Conservation (phyloP, 2,797 vertebrate species). For the Otolemur crassicaudatus region DNA sequence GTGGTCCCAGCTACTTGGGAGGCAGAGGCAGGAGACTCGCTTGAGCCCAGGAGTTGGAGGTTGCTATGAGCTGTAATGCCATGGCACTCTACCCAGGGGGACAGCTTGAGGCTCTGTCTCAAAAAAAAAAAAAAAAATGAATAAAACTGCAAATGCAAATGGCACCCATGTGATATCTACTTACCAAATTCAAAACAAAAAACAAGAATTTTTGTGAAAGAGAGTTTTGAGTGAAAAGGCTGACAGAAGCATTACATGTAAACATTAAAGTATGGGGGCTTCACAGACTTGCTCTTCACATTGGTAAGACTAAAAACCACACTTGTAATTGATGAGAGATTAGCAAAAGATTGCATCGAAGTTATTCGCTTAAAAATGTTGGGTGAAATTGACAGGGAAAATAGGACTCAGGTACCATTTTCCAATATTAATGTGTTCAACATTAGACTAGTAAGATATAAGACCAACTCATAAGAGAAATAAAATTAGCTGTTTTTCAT, state of each 20-base stretch:
- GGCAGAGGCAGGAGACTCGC: no score
- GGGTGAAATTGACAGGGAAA: neutral
- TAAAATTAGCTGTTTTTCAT: neutral
- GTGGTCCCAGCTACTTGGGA: no score
- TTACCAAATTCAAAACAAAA: constrained; percentile 16
- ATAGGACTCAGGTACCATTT: neutral
- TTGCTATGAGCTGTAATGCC: no score
- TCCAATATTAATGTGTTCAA: neutral
- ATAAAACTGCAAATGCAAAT: neutral
- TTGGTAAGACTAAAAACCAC: neutral
- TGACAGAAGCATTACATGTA: neutral
- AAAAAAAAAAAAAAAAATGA: no score
- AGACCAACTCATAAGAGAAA: neutral
- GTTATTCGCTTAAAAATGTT: neutral
- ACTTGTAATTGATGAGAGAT: neutral
- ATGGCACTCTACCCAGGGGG: no score
- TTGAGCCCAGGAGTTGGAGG: no score
- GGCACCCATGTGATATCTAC: neutral
- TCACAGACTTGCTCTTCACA: neutral
- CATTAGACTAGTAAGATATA: neutral
- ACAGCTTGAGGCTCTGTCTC: no score
- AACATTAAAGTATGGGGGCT: neutral
- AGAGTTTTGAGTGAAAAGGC: neutral
- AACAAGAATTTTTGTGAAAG: neutral
- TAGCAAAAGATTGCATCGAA: neutral